A percentile compares a stretch with the other conserved stretches of the same genome.
phyloP scores from a whole-genome alignment of 1,140 invertebrate species.

The Ladona fulva region DNA sequence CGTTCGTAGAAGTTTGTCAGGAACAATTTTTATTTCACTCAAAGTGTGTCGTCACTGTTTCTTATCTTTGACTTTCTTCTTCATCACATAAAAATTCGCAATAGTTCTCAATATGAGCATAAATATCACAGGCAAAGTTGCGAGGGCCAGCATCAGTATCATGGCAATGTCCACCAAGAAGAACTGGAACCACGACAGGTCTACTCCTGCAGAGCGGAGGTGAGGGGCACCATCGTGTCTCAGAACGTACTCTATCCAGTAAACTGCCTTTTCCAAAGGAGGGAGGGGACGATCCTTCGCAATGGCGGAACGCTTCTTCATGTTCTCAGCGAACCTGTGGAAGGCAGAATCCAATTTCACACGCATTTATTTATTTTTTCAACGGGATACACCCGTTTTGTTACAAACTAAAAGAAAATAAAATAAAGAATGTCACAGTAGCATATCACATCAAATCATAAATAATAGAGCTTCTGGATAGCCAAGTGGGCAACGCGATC shows the following conservation, averaged over 20 bases:
- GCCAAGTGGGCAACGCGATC: too few species aligned
- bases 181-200: conserved; percentile 17
- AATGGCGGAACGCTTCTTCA: not conserved
- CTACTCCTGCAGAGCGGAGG: conserved; percentile 21
- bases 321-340: not conserved
- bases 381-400: too few species aligned
- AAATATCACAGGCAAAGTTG: conserved; percentile 17
- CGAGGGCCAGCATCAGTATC: too few species aligned
- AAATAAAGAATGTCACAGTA: too few species aligned
- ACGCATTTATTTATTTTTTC: too few species aligned
- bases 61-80: too few species aligned
- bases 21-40: too few species aligned
- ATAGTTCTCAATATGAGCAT: not conserved
- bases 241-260: conserved; percentile 28
- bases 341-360: not conserved
- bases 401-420: too few species aligned
- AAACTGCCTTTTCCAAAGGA: conserved; percentile 26
- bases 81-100: not conserved
- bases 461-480: too few species aligned
- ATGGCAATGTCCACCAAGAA: conserved; percentile 12
- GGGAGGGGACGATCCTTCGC: conserved; percentile 19
- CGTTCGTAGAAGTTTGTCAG: too few species aligned
- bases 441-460: too few species aligned
- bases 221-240: conserved; percentile 26
- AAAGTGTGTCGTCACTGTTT: too few species aligned